Evolutionary conservation across 2,888 invertebrate genomes (phyloP), one percentile per base, ranked within the genome.

Genomic region (Cantharis nigra): DNA sequence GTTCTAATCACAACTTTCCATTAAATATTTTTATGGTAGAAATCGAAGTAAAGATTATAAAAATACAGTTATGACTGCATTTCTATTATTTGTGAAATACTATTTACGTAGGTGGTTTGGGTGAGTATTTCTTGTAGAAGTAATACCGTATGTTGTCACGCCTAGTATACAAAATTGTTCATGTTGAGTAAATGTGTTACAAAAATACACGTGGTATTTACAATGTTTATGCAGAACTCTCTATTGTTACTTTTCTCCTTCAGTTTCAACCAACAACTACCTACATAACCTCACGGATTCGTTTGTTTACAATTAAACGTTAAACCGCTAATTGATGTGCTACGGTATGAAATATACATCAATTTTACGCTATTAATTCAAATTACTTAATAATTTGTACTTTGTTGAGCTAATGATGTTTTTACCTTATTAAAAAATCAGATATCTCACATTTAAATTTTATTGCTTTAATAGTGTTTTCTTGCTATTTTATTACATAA

Each of bases 41-140:
- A 49, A 49, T 49, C 49, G 49, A 49, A 49, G 49, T 49, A n/a
- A 49, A 49, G 49, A 49, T 49, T 49, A 49, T 49, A 49, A 49
- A 49, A 49, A 49, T 49, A 49, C 49, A n/a, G n/a, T 49, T 49
- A 49, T 49, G 49, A 49, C 49, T 49, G 49, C 49, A 49, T 49
- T 49, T 49, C 49, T 49, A 49, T 49, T 49, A 49, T 49, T n/a
- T 49, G 49, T 77, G 71, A 69, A 64, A 64, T 70, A 75, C 64
- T 74, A 83, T 84, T 79, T 83, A 81, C 81, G 85, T 85, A 85
- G 85, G 85, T 85, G 85, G 84, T 84, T 83, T 84, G 82, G 83
- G 84, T 84, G n/a, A 49, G 49, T 49, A 84, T 81, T 84, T 84
- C 83, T 84, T 84, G 83, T 82, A 81, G 80, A 76, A 81, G 80